Percentiles rank a stretch among this genome's conserved stretches.
These are phyloP conservation scores for Megaustenia siamemsis DNA, from an alignment of 2,888 invertebrate species.

Conservation along the genomic window DNA sequence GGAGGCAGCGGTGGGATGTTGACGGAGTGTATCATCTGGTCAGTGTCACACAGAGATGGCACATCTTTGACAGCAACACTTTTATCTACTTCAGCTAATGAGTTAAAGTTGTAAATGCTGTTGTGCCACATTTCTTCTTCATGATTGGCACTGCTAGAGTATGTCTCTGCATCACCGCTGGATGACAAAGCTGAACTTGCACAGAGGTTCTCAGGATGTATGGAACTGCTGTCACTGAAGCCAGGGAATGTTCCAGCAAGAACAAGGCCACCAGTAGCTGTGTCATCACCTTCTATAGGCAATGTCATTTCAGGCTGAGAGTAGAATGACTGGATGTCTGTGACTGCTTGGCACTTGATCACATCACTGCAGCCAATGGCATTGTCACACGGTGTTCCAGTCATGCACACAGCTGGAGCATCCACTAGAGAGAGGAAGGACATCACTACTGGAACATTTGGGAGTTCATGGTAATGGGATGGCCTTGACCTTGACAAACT, in stretches of 20 bases:
- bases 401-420: not conserved
- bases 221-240: not conserved
- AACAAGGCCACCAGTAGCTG: not conserved
- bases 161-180: not conserved
- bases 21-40: slow-evolving; percentile 37
- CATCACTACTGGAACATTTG: not conserved
- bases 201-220: not conserved
- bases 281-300: not conserved
- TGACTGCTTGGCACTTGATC: not conserved
- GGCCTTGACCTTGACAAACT: slow-evolving; percentile 26
- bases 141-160: not conserved
- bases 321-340: not conserved
- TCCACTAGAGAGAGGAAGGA: not conserved
- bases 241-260: not conserved
- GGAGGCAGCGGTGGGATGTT: slow-evolving; percentile 41
- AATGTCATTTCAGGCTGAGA: not conserved
- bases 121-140: not conserved
- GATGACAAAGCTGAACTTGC: not conserved
- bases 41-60: not conserved
- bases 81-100: slow-evolving; percentile 7
- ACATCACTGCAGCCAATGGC: not conserved
- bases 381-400: not conserved
- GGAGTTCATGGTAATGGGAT: not conserved
- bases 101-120: slow-evolving; percentile 29
- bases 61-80: slow-evolving; percentile 4